These are phyloP conservation scores for Vidua macroura DNA, from an alignment of 2,113 vertebrate species.

Conservation along the genomic window DNA sequence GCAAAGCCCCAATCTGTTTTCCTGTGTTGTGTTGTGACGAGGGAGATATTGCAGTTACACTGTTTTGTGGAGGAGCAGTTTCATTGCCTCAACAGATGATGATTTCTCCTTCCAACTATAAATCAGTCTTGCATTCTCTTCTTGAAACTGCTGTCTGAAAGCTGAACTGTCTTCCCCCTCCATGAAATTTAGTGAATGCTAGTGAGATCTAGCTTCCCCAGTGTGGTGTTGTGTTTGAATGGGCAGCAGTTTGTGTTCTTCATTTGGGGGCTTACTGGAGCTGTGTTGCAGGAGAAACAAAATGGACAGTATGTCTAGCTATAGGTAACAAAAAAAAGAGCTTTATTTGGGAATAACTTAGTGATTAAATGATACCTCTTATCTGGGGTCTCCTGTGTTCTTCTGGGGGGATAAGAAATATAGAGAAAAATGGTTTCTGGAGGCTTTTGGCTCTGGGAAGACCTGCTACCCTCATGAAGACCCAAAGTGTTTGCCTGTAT, in stretches of 20 bases:
- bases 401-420: background rate
- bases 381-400: background rate
- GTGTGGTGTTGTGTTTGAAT: background rate
- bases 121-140: background rate
- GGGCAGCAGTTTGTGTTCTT: background rate
- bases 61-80: background rate
- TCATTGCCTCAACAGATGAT: background rate
- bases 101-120: background rate
- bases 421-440: background rate
- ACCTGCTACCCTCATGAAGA: background rate
- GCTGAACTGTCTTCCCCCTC: background rate
- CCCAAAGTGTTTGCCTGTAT: background rate
- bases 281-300: background rate
- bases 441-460: background rate
- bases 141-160: background rate
- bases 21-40: background rate
- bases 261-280: background rate
- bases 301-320: background rate
- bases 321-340: background rate
- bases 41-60: background rate
- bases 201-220: background rate
- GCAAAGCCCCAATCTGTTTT: background rate
- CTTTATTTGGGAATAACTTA: background rate
- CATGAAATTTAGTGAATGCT: background rate
- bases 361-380: background rate